Evolutionary conservation across 2,888 invertebrate genomes (phyloP), one percentile per base, ranked within the genome.

Genomic region (Cataglyphis altisquamis): DNA sequence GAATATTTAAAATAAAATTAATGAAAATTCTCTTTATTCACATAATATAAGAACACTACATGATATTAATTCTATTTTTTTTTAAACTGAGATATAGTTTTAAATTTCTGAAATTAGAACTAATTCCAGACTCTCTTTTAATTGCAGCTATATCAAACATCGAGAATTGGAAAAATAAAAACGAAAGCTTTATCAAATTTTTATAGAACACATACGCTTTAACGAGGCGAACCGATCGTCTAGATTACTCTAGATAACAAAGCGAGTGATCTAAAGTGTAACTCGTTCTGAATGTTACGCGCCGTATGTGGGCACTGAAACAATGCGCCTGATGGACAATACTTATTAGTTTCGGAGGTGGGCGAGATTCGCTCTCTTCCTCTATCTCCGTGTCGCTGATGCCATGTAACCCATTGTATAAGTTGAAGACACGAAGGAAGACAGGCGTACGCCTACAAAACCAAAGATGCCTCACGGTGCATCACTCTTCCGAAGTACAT

Each of bases 341-440:
- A 93, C 91, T 92, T 92, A 92, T 93, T 92, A 92, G 91, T 90
- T 89, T 88, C 86, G 85, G 83, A 88, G 90, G 92, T 93, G 93
- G 93, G 93, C 91, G 93, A 52, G 52, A 90, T 84, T 74, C 82
- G 81, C 80, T 84, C 67, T 87, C 88, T 88, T 90, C 84, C 84
- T 86, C 87, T 84, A 85, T 90, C 90, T 70, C 67, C 81, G 15
- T 84, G 83, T 75, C 80, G 84, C 83, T 86, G 72, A 52, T 78
- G 55, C 81, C 60, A 78, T 72, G 86, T 88, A 87, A 75, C 88
- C 89, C 90, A 92, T 92, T 92, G 91, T 91, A 89, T 86, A 86
- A 86, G 88, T 86, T 89, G 87, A 91, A 89, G 88, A 84, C 87
- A 91, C 86, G 91, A 92, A 91, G 88, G 83, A 86, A 83, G 89